Percentiles rank a stretch among this genome's conserved stretches.
phyloP scores from a whole-genome alignment of 2,797 vertebrate genomes.

The Setipinna tenuifilis region DNA sequence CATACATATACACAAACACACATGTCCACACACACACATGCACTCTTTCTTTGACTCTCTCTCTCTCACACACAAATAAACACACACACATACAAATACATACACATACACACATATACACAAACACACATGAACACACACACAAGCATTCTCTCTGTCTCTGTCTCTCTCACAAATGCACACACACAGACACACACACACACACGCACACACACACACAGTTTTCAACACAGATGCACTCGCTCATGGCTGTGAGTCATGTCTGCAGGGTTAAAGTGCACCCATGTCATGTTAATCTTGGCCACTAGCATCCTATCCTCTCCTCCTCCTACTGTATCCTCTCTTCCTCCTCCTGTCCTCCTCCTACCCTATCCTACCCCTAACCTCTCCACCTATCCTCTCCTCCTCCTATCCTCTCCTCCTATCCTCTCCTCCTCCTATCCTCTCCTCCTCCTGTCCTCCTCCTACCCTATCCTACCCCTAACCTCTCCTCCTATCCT shows the following conservation, averaged over 20 bases:
- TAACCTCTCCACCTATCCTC: no score
- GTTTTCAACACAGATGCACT: background rate
- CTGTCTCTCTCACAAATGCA: background rate
- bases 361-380: no score
- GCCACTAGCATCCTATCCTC: background rate
- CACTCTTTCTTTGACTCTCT: no score
- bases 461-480: no score
- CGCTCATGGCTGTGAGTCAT: background rate
- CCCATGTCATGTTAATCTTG: constrained; percentile 1
- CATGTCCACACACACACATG: background rate
- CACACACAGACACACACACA: background rate
- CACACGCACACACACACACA: background rate
- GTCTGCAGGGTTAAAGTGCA: background rate
- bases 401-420: no score
- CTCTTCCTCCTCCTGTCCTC: no score
- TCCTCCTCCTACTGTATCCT: no score
- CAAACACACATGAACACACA: background rate
- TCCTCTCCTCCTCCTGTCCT: no score
- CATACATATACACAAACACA: background rate
- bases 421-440: no score
- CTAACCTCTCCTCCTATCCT: no score
- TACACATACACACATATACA: background rate
- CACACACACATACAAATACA: background rate
- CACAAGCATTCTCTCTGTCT: background rate
- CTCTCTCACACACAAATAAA: background rate